Base-by-base conservation (phyloP, 2,888 invertebrate genomes). In the Lamellibrachia satsuma region DNA sequence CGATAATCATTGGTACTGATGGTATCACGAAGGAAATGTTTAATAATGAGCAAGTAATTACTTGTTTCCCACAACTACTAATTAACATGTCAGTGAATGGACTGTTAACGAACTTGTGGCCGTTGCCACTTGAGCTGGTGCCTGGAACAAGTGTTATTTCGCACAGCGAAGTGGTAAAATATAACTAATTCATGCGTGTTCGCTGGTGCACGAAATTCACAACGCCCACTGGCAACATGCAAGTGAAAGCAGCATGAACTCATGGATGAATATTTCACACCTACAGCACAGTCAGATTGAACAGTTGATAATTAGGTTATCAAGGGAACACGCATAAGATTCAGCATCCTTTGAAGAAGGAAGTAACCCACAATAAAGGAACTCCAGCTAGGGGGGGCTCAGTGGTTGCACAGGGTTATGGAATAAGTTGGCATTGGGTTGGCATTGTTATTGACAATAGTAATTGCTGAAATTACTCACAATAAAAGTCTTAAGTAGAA, bases 181-280 rank as follows among this genome's bases (percentile, higher is more conserved):
- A 75, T 75, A 75, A 75, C 75, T 75, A 75, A 75, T 75, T 75
- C 75, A 75, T 75, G 75, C n/a, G 75, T 75, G 75, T 75, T 75
- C 22, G 75, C 22, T 75, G 22, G 75, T 75, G 75, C 75, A 75
- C 75, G 75, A 75, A 75, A 75, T 75, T 75, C 22, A n/a, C 75
- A 75, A 75, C 75, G 75, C 75, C 75, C 75, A 75, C 75, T 22
- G 75, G 75, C 75, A 15, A 75, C 75, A 75, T 75, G 75, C n/a
- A 22, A 22, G 75, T 15, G 6, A n/a, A 75, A 75, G 15, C n/a
- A 6, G 75, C n/a, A n/a, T 0, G 22, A 75, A 75, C 22, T n/a
- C 22, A 22, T 75, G 15, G 75, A 75, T 75, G 75, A 75, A 75
- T 75, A 75, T 75, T 75, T 75, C 75, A 75, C 75, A 75, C 75